Base-by-base conservation (phyloP, 2,888 invertebrate species). In the Tachina fera region DNA sequence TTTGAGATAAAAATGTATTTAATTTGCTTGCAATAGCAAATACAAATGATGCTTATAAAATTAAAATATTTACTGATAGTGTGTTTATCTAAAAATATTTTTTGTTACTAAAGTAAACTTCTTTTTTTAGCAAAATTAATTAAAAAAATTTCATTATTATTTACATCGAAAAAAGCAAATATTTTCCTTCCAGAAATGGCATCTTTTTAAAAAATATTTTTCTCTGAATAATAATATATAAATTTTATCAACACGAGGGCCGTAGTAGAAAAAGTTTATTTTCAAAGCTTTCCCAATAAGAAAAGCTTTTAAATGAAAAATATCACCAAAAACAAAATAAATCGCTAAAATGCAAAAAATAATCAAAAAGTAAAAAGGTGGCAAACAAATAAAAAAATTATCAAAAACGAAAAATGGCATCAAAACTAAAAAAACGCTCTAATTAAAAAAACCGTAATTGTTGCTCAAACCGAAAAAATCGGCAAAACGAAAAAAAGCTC, bases 71-170 rank as follows among this genome's bases (percentile, higher is more conserved):
- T 61, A 4, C 10, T 6, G 3, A 10, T 39, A 63, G 2, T n/a
- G 5, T 65, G 9, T 47, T 65, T 8, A 10, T 14, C 6, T 0
- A 31, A 31, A 3, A 10, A 49, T 67, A 22, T 9, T 19, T 14
- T 2, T 41, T 71, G 22, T 2, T 13, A n/a, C 22, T 45, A 3
- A 45, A 49, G 49, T n/a, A 65, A 39, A 45, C 56, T 19, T 22
- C 11, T 4, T 45, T 63, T 71, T 31, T 56, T 31, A n/a, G 10
- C 49, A 16, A 67, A 74, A 51, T 43, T 74, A 51, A 51, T 67
- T 74, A 63, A 16, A 70, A n/a, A 31, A 14, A 70, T 75, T 75
- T 60, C 60, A 45, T 58, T 75, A 53, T 61, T 56, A 53, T n/a
- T 11, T 71, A 13, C 11, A 31, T 11, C 10, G 16, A 45, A 47